Evolutionary conservation across 1,140 invertebrate genomes (phyloP), one percentile per base, ranked within the genome.

Genomic region (Sycobia sp.): DNA sequence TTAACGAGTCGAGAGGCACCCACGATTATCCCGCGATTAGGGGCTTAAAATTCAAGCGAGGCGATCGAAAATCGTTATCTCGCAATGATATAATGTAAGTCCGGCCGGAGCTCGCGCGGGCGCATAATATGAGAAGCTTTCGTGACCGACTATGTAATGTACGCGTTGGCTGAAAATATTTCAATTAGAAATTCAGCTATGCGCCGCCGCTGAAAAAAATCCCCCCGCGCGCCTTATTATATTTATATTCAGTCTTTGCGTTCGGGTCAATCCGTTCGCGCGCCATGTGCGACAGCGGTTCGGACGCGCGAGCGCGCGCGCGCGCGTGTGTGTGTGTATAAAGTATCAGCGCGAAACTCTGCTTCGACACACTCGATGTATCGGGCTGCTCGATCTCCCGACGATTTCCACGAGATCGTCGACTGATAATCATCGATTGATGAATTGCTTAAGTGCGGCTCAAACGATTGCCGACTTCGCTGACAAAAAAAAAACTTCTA

Each of bases 111-210:
- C 38, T 49, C 16, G 16, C 18, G 53, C 49, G 49, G 49, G 10
- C n/a, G n/a, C n/a, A n/a, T n/a, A n/a, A n/a, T n/a, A n/a, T n/a
- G n/a, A n/a, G n/a, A n/a, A n/a, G n/a, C n/a, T n/a, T n/a, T n/a
- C n/a, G n/a, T n/a, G n/a, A n/a, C n/a, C n/a, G n/a, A n/a, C n/a
- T n/a, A n/a, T n/a, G n/a, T n/a, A n/a, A n/a, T n/a, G n/a, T n/a
- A n/a, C n/a, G n/a, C n/a, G n/a, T n/a, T n/a, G n/a, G n/a, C 9
- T 32, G 53, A 62, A 56, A 56, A 62, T 62, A 67, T 66, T 69
- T 69, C 67, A 66, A 67, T 69, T 69, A 66, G 67, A 50, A 67
- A 71, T 69, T 68, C 69, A 67, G 51, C 43, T 44, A 54, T 47
- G 32, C 39, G 11, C n/a, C n/a, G n/a, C n/a, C 16, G 0, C 32